phyloP scores from a whole-genome alignment of 2,113 vertebrate genomes.

The Casuarius casuarius region DNA sequence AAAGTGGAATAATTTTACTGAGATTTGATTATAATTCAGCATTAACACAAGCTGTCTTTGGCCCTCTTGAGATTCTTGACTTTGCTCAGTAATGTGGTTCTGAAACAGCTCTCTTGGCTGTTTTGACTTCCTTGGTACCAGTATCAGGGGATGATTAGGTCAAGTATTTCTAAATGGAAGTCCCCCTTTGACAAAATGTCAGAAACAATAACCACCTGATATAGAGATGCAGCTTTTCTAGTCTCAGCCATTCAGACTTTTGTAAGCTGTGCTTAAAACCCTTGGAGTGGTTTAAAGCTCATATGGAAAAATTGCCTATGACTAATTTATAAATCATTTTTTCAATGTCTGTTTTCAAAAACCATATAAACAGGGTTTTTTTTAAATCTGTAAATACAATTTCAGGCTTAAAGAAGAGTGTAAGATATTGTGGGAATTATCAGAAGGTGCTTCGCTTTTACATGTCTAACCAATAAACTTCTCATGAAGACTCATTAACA shows the following conservation, averaged over 20 bases:
- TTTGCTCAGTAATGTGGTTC: not conserved
- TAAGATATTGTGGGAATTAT: not conserved
- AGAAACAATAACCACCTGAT: not conserved
- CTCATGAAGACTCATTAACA: not conserved
- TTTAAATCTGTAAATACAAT: not conserved
- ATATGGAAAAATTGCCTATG: not conserved
- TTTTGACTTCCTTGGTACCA: not conserved
- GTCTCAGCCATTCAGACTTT: not conserved
- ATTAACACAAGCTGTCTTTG: not conserved
- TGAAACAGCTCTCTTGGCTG: not conserved
- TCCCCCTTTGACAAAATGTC: not conserved
- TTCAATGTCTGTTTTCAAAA: not conserved
- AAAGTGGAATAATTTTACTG: not conserved
- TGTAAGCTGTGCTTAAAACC: not conserved
- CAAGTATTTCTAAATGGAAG: not conserved
- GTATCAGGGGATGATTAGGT: not conserved
- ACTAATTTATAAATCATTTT: not conserved
- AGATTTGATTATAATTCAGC: not conserved
- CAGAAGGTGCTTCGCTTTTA: not conserved
- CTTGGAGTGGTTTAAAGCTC: not conserved
- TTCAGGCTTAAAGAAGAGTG: not conserved
- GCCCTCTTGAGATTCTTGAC: not conserved
- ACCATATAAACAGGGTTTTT: not conserved
- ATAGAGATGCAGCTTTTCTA: not conserved
- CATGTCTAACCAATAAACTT: not conserved